Conservation (phyloP, 2,797 vertebrate species). For the Anabacerthia variegaticeps region DNA sequence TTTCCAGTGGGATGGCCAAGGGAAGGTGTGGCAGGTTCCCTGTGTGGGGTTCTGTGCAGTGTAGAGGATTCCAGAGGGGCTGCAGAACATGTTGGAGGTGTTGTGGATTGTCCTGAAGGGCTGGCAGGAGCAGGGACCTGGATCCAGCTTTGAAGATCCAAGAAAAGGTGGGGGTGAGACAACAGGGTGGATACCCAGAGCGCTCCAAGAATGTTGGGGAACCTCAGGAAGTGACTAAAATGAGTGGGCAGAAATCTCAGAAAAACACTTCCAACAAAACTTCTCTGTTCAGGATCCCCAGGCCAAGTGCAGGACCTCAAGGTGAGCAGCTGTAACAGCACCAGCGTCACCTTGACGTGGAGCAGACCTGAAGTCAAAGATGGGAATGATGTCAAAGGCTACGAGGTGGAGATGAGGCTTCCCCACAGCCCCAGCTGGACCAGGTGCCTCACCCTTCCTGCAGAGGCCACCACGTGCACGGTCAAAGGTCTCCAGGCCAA, state of each 20-base stretch:
- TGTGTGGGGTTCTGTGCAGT: not conserved
- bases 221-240: not conserved
- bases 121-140: not conserved
- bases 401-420: constrained; percentile 81
- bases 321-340: constrained; percentile 79
- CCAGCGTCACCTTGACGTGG: constrained; percentile 83
- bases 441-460: constrained; percentile 75
- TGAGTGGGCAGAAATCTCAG: not conserved
- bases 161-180: not conserved
- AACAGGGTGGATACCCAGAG: not conserved
- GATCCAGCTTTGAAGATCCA: not conserved
- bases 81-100: not conserved
- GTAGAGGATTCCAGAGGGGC: not conserved
- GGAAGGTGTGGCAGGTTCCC: not conserved
- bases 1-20: not conserved
- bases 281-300: constrained; percentile 78
- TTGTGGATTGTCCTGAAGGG: not conserved
- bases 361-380: constrained; percentile 74
- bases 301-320: constrained; percentile 81
- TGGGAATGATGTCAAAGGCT: constrained; percentile 80
- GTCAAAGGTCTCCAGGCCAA: constrained; percentile 80
- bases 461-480: constrained; percentile 74
- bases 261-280: not conserved
- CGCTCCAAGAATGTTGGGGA: not conserved
- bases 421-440: constrained; percentile 79